Conservation (phyloP, 2,888 invertebrate genomes). For the Pasiphila rectangulata region DNA sequence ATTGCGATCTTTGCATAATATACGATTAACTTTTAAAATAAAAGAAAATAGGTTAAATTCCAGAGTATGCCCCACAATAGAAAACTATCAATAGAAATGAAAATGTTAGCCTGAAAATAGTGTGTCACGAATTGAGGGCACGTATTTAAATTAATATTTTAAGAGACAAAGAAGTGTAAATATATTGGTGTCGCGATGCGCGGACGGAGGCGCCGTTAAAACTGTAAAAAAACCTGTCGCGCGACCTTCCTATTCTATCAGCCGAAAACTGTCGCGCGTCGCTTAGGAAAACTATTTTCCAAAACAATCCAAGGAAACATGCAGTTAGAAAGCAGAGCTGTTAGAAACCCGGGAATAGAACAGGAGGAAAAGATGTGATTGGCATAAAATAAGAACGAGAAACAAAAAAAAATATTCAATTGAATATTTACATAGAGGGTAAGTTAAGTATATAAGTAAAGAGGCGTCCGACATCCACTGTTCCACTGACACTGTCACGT, state of each 20-base stretch:
- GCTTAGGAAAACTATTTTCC: constrained; percentile 39
- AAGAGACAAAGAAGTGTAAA: constrained; percentile 49
- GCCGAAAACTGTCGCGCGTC: constrained; percentile 55
- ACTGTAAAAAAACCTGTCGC: constrained; percentile 76
- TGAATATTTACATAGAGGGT: constrained; percentile 60
- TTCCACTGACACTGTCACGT: constrained; percentile 69
- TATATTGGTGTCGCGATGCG: constrained; percentile 46
- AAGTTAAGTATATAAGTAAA: constrained; percentile 44
- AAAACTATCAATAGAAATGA: too few relatives aligned
- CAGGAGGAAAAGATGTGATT: constrained; percentile 72
- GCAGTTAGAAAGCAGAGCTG: constrained; percentile 58
- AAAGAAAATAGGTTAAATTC: background rate
- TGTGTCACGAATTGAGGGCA: too few relatives aligned
- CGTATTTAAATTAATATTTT: too few relatives aligned
- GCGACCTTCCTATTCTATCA: constrained; percentile 67
- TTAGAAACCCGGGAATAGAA: constrained; percentile 47
- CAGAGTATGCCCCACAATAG: background rate
- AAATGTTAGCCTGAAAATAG: too few relatives aligned
- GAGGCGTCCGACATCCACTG: constrained; percentile 67
- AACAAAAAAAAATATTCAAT: constrained; percentile 56
- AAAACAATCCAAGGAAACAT: constrained; percentile 41
- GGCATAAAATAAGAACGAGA: constrained; percentile 69
- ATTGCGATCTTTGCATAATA: constrained; percentile 24
- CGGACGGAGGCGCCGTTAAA: constrained; percentile 67
- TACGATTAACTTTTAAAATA: constrained; percentile 9